Base-by-base conservation (phyloP, 2,888 invertebrate species). In the Phlogophora meticulosa region DNA sequence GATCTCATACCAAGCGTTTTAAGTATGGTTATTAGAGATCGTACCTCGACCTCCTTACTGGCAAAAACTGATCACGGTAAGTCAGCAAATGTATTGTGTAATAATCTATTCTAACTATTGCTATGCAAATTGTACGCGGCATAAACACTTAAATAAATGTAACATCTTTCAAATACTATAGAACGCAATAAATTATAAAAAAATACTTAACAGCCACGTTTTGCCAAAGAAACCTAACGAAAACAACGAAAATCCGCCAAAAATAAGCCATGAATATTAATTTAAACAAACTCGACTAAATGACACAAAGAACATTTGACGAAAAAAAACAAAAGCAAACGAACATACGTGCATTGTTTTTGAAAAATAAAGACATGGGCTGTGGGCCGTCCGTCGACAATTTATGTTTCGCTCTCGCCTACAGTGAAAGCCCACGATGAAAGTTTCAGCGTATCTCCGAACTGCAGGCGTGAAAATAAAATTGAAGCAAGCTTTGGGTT, bases 381-480 rank as follows among this genome's bases (percentile, higher is more conserved):
- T 61, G 76, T 38, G 58, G 53, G 65, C 57, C 63, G 66, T 68
- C 72, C 68, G 69, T 72, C 73, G 74, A 80, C 74, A 80, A 88
- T 91, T 89, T 90, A 87, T 84, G 88, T 92, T 92, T 91, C 88
- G 88, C 88, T 86, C 78, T 86, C 87, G 84, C 87, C 87, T 89
- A 88, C 88, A 88, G 89, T 90, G 90, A 92, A 93, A 93, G 91
- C 93, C 88, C 87, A 85, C 90, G 90, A 93, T 93, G 94, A 93
- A 94, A 94, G 85, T 94, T 94, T 92, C 91, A 93, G 89, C 92
- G 92, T 94, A 94, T 94, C 94, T 91, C 86, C 84, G 87, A 88
- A 89, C 87, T 94, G 92, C 94, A 94, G 94, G 92, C 93, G 93
- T 92, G 92, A 90, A 94, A 94, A 94, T 94, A 94, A 93, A 94